phyloP scores from a whole-genome alignment of 2,797 vertebrate species.

The Caiman crocodilus region DNA sequence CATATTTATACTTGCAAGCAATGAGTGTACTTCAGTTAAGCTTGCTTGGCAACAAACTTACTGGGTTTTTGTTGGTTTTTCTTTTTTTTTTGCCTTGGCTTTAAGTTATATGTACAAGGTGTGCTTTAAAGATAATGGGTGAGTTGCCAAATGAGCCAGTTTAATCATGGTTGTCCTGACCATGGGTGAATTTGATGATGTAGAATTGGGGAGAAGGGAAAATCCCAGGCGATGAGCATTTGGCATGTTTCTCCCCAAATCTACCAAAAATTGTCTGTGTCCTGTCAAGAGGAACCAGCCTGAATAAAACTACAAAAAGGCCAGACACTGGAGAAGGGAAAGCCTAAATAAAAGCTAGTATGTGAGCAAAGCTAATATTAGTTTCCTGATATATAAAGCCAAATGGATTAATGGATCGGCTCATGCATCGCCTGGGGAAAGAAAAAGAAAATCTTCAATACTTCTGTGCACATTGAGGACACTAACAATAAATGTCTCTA shows the following conservation, averaged over 20 bases:
- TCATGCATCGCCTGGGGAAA: slow-evolving; percentile 82
- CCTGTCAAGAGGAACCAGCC: slow-evolving; percentile 7
- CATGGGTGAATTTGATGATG: not conserved
- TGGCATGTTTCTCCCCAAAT: not conserved
- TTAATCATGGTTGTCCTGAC: slow-evolving; percentile 19
- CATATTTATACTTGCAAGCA: slow-evolving; percentile 45
- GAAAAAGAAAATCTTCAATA: slow-evolving; percentile 84
- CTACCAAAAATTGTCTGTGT: slow-evolving; percentile 14
- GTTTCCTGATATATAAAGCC: slow-evolving; percentile 84
- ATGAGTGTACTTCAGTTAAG: not conserved
- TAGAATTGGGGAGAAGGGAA: slow-evolving; percentile 22
- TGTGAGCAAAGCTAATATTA: slow-evolving; percentile 79
- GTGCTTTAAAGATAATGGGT: slow-evolving; percentile 31
- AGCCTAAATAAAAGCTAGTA: slow-evolving; percentile 62
- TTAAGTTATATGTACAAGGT: slow-evolving; percentile 15
- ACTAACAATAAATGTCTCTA: slow-evolving; percentile 80
- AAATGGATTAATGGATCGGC: slow-evolving; percentile 83
- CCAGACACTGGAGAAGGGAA: not conserved
- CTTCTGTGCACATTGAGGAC: slow-evolving; percentile 80
- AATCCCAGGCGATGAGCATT: not conserved
- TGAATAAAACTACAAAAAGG: slow-evolving; percentile 31
- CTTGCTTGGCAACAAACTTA: slow-evolving; percentile 6
- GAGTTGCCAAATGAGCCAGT: slow-evolving; percentile 31
- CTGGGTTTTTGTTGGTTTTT: not conserved
- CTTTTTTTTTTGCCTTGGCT: not conserved